Base-by-base conservation (phyloP, 2,888 invertebrate species). In the Sphaerophoria taeniata region DNA sequence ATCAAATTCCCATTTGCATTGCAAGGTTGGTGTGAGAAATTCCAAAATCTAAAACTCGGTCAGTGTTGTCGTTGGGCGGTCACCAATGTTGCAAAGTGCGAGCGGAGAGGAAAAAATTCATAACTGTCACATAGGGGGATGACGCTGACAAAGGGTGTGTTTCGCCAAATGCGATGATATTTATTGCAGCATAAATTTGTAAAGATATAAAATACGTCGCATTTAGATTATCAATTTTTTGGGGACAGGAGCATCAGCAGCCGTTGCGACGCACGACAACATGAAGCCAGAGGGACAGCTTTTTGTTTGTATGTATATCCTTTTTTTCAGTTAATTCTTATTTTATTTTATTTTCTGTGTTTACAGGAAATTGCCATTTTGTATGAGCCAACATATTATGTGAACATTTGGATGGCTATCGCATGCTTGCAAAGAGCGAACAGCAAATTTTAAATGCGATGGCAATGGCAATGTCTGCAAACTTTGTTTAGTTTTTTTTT, bases 131-230 rank as follows among this genome's bases (percentile, higher is more conserved):
- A 73, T 11, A 34, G 39, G 39, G 39, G 53, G 67, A 53, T 24
- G 39, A 34, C 14, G 12, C 5, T 53, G 53, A 53, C 49, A 53
- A 51, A 56, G 53, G 14, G 24, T 71, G 24, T 71, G 33, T 53
- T 47, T 33, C 6, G 36, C 39, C 36, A 45, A 75, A 82, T 82
- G 74, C 74, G 58, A 75, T 55, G 61, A 72, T 80, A 84, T 84
- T 84, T 84, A 84, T 84, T 84, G 84, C 80, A 75, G 72, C 75
- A 84, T 84, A 84, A 84, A 80, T 76, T 80, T 72, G 47, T 55
- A 67, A 39, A 7, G 31, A 47, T 9, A 7, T 80, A 75, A 84
- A 53, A 47, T 80, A 67, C 39, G 69, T 45, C 67, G 74, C 74
- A 84, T 84, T 79, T 75, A 84, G 79, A 84, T 84, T 79, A 84